A percentile compares a stretch with the other conserved stretches of the same genome.
Evolutionary conservation across 2,797 vertebrate species (phyloP).

Genomic region (Semotilus atromaculatus): DNA sequence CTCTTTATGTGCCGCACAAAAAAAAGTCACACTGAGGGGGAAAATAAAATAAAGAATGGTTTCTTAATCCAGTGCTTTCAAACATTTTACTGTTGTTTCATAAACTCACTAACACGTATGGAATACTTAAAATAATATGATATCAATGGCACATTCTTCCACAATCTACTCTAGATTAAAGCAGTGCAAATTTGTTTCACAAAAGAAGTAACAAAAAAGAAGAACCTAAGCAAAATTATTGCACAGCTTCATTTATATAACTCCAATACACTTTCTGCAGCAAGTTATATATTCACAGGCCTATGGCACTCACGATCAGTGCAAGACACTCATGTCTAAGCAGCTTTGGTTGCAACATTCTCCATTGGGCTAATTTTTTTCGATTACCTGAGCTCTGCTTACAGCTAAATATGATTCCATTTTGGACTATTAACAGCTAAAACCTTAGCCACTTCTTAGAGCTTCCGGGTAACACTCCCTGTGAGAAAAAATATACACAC

Average conservation of each 20-base stretch:
- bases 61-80: conserved; percentile 21
- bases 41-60: background rate
- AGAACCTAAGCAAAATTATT: conserved; percentile 5
- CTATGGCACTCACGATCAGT: conserved; percentile 11
- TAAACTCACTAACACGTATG: background rate
- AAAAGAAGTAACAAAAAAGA: background rate
- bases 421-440: background rate
- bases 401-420: background rate
- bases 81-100: conserved; percentile 2
- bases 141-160: background rate
- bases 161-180: conserved; percentile 3
- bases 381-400: conserved; percentile 17
- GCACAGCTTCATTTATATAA: conserved; percentile 32
- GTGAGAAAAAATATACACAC: background rate
- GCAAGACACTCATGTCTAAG: conserved; percentile 24
- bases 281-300: background rate
- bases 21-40: background rate
- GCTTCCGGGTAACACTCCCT: conserved; percentile 1
- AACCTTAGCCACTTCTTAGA: background rate
- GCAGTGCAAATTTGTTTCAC: conserved; percentile 14
- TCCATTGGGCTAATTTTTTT: background rate
- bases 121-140: background rate
- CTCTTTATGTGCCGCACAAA: background rate
- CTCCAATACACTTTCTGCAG: conserved; percentile 15
- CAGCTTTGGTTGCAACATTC: conserved; percentile 24